Evolutionary conservation across 2,888 invertebrate genomes (phyloP).

Genomic region (Aproaerema taeniolella): DNA sequence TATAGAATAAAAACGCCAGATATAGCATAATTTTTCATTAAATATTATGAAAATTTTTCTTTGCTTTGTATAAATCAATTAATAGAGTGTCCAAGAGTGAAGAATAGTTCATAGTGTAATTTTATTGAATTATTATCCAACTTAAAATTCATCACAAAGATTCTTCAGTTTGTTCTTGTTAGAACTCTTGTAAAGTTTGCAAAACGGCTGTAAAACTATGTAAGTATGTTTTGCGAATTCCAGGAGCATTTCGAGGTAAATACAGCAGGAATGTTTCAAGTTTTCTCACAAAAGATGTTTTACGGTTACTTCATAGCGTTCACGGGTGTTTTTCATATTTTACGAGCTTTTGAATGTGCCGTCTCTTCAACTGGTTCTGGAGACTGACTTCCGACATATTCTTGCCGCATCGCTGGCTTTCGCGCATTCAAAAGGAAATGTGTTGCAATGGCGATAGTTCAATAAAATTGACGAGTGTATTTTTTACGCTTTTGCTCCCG

Average conservation of each 20-base stretch:
- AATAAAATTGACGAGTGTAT: too few relatives aligned
- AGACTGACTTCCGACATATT: constrained; percentile 2
- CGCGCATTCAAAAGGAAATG: not conserved
- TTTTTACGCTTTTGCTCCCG: too few relatives aligned
- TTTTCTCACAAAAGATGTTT: constrained; percentile 20
- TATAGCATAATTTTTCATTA: too few relatives aligned
- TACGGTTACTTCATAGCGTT: constrained; percentile 38
- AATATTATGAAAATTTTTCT: too few relatives aligned
- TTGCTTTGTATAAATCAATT: too few relatives aligned
- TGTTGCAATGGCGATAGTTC: constrained; percentile 1
- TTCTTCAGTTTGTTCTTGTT: too few relatives aligned
- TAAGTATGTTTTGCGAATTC: constrained; percentile 6
- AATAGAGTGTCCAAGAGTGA: too few relatives aligned
- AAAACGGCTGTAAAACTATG: constrained; percentile 8
- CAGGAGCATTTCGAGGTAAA: constrained; percentile 5
- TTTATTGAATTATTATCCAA: too few relatives aligned
- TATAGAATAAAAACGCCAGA: too few relatives aligned
- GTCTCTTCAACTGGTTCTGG: constrained; percentile 31
- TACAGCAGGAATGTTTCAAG: constrained; percentile 6
- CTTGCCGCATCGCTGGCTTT: not conserved
- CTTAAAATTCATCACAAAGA: too few relatives aligned
- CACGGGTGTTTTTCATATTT: constrained; percentile 66
- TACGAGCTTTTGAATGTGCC: constrained; percentile 69
- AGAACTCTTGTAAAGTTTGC: too few relatives aligned
- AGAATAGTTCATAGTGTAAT: too few relatives aligned